Evolutionary conservation across 2,113 vertebrate genomes (phyloP).

Genomic region (Leptosomus discolor): DNA sequence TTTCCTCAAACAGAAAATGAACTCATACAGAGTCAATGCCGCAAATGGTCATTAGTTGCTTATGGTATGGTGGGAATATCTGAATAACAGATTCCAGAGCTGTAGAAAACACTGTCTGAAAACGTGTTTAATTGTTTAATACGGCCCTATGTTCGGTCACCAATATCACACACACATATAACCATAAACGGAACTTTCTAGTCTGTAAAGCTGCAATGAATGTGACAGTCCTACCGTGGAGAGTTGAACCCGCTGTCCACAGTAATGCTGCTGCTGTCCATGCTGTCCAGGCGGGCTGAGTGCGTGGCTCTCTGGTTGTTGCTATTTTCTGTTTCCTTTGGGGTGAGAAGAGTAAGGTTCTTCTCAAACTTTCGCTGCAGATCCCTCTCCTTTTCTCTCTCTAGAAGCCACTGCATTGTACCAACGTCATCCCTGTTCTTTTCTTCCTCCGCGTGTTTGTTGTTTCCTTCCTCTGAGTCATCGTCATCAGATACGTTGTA

Average conservation of each 20-base stretch:
- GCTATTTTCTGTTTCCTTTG: constrained; percentile 88
- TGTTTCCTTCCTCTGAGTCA: constrained; percentile 88
- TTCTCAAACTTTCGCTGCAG: constrained; percentile 96
- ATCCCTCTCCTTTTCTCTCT: constrained; percentile 93
- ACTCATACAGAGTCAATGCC: background rate
- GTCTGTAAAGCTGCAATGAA: constrained; percentile 46
- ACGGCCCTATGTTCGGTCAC: background rate
- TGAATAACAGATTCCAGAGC: constrained; percentile 57
- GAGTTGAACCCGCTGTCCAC: constrained; percentile 99
- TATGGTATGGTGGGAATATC: background rate
- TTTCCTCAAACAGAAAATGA: background rate
- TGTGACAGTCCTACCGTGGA: constrained; percentile 87
- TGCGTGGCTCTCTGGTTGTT: constrained; percentile 93
- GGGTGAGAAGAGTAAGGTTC: constrained; percentile 92
- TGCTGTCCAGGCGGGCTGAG: constrained; percentile 94
- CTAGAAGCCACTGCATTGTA: constrained; percentile 96
- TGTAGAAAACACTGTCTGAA: constrained; percentile 55
- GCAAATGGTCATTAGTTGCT: background rate
- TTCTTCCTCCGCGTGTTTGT: constrained; percentile 80
- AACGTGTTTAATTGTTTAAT: background rate
- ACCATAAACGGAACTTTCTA: background rate
- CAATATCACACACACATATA: background rate
- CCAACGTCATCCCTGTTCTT: constrained; percentile 86
- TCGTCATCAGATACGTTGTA: constrained; percentile 97
- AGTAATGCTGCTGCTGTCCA: constrained; percentile 98